phyloP scores from a whole-genome alignment of 2,888 invertebrate genomes.

The Lepidochitona cinerea region DNA sequence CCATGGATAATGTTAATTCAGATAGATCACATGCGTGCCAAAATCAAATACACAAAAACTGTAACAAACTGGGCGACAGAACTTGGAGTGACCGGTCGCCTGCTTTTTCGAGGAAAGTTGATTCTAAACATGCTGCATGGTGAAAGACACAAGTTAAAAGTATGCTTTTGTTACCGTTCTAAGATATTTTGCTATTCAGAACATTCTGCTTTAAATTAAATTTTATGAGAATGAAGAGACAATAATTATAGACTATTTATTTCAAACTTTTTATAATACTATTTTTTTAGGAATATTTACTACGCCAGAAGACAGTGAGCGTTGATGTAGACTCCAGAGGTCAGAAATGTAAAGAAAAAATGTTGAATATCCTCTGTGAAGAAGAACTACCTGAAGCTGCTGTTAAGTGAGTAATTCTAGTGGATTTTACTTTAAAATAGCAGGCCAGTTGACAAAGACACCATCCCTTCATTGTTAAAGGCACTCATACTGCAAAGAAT shows the following conservation, averaged over 20 bases:
- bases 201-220: no score
- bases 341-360: constrained; percentile 61
- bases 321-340: constrained; percentile 66
- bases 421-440: no score
- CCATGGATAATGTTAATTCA: constrained; percentile 44
- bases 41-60: constrained; percentile 50
- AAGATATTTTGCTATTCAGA: no score
- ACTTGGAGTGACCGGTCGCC: constrained; percentile 42
- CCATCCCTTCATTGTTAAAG: no score
- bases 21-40: constrained; percentile 62
- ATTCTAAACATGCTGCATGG: constrained; percentile 58
- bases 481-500: no score
- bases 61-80: constrained; percentile 54
- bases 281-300: constrained; percentile 53
- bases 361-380: constrained; percentile 56
- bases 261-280: background rate
- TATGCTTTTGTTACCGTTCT: constrained; percentile 23
- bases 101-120: constrained; percentile 45
- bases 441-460: no score
- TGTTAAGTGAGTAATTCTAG: background rate
- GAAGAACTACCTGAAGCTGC: constrained; percentile 1
- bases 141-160: constrained; percentile 40
- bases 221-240: background rate
- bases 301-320: constrained; percentile 51
- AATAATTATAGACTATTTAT: background rate